These are phyloP conservation scores for Lophius piscatorius DNA, from an alignment of 2,113 vertebrate species.

Conservation along the genomic window DNA sequence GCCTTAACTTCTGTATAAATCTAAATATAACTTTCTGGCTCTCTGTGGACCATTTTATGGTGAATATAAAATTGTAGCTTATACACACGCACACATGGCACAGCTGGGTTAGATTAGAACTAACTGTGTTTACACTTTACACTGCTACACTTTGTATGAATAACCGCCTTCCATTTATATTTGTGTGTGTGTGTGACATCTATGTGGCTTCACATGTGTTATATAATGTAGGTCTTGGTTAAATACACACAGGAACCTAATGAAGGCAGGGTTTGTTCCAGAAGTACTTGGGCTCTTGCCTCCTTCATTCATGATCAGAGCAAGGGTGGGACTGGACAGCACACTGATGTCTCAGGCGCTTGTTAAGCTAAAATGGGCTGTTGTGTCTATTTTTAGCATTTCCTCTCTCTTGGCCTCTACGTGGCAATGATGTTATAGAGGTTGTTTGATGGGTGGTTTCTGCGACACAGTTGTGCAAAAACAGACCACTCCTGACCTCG, in stretches of 20 bases:
- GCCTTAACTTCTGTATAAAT: conserved; percentile 67
- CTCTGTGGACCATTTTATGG: conserved; percentile 64
- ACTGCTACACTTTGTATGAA: conserved; percentile 34
- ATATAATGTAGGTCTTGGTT: conserved; percentile 16
- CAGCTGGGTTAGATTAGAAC: conserved; percentile 76
- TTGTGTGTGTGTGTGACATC: conserved; percentile 13
- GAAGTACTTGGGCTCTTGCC: conserved; percentile 7
- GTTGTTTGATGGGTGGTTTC: conserved; percentile 53
- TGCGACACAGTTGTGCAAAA: conserved; percentile 53
- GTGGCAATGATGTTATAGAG: conserved; percentile 28
- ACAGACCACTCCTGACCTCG: conserved; percentile 55
- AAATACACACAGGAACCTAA: conserved; percentile 44
- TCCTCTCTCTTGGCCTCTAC: conserved; percentile 23
- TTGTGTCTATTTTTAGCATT: conserved; percentile 61
- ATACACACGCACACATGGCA: conserved; percentile 40
- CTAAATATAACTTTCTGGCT: conserved; percentile 74
- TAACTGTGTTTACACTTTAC: conserved; percentile 61
- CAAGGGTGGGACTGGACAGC: conserved; percentile 33
- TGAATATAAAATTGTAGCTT: conserved; percentile 68
- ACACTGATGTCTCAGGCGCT: conserved; percentile 36
- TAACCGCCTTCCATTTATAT: conserved; percentile 40
- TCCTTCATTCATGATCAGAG: conserved; percentile 22
- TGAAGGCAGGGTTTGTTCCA: conserved; percentile 27
- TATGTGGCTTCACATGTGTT: conserved; percentile 32
- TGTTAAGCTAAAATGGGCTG: conserved; percentile 54